Base-by-base conservation (phyloP, 2,888 invertebrate genomes). In the Mesorhabditis sp. region DNA sequence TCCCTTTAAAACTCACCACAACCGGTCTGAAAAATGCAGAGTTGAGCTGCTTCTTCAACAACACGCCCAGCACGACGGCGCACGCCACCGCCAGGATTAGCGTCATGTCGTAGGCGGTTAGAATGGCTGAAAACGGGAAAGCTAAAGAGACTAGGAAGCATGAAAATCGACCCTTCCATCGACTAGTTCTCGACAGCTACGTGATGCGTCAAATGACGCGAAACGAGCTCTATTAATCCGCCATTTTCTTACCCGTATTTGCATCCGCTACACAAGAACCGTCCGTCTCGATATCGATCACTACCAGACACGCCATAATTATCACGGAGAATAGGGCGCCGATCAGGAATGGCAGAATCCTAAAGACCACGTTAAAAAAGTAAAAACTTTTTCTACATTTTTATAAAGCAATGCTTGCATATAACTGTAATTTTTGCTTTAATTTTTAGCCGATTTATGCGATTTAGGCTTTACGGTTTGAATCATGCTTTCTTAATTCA, bases 311-410 rank as follows among this genome's bases (percentile, higher is more conserved):
- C 4, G 71, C 72, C 63, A 78, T 64, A 43, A 78, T 74, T 10
- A 76, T 70, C 5, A 71, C 44, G 41, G 72, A 73, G 61, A 70
- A 78, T n/a, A 72, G 65, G 42, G 74, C 74, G 10, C 77, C 77
- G 58, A 74, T 73, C 10, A 78, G 66, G 61, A 76, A 78, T n/a
- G 77, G 77, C 28, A 78, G 63, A 41, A 76, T 74, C n/a, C 58
- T 50, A 50, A 50, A 50, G 58, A 50, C n/a, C 1, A 50, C 10
- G 58, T 50, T 50, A 13, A 13, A n/a, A 50, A n/a, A 50, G 58
- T 10, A 28, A 28, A 28, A 28, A 28, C 28, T 28, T 28, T 28
- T 28, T 28, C 58, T 13, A n/a, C 58, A 13, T 50, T 50, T 13
- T n/a, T 50, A 13, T 50, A 50, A 50, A n/a, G n/a, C 58, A 13